phyloP scores from a whole-genome alignment of 2,888 invertebrate species.

The Drosophila seclusa region DNA sequence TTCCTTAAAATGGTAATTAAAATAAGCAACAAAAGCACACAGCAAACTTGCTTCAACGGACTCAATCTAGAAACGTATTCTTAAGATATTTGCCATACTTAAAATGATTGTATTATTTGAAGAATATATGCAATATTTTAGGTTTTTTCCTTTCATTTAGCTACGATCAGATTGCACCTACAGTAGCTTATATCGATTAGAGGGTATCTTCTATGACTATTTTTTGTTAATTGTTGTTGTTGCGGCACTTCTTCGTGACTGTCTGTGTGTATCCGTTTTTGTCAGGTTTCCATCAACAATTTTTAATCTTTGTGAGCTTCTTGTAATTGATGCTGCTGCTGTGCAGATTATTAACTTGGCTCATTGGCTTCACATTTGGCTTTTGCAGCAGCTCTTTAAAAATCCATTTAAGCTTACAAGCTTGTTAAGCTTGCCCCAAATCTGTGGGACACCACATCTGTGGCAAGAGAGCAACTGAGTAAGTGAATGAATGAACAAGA shows the following conservation, averaged over 20 bases:
- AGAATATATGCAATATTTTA: not conserved
- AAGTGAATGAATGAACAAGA: not conserved
- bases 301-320: constrained; percentile 61
- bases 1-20: not conserved
- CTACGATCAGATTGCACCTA: not conserved
- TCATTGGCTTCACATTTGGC: constrained; percentile 28
- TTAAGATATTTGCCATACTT: not conserved
- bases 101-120: not conserved
- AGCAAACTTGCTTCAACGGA: not conserved
- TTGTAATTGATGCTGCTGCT: constrained; percentile 73
- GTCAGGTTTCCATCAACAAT: constrained; percentile 63
- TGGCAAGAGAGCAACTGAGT: not conserved
- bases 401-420: constrained; percentile 76
- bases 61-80: not conserved
- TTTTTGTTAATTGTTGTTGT: constrained; percentile 1
- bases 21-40: not conserved
- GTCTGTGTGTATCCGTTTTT: constrained; percentile 21
- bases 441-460: constrained; percentile 43
- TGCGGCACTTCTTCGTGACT: not conserved
- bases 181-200: not conserved
- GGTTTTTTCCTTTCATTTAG: not conserved
- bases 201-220: constrained; percentile 3
- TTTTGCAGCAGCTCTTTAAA: constrained; percentile 76
- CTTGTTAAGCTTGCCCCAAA: constrained; percentile 80
- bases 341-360: constrained; percentile 67